Base-by-base conservation (phyloP, 2,888 invertebrate genomes). In the Julus scandinavius region DNA sequence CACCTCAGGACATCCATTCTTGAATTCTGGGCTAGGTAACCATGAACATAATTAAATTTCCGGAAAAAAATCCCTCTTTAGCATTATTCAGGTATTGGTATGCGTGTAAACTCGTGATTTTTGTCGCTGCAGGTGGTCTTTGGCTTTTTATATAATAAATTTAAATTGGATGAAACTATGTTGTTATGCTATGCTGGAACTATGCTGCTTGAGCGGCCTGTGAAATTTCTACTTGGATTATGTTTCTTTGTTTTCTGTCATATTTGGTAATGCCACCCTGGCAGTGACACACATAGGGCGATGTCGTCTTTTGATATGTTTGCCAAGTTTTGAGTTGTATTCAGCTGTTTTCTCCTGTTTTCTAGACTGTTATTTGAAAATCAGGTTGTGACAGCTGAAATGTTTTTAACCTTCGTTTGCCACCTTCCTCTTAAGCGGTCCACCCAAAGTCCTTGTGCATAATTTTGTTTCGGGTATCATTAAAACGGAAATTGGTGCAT, bases 301-400 rank as follows among this genome's bases (percentile, higher is more conserved):
- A 38, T 40, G 15, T 80, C 80, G 80, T 80, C 80, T 38, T 80
- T 15, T 38, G 80, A 40, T 7, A 38, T 7, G 3, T 80, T 80
- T 80, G 0, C 63, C 20, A 20, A 72, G 38, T 80, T 13, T 15
- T 54, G 29, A 9, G 80, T 80, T 58, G 17, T 54, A 9, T 72
- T 17, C 58, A 58, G 72, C 29, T 29, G 72, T 72, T 29, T 72
- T 29, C 72, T 72, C 54, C 29, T 29, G 9, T 72, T 72, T 29
- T 72, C 38, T 29, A 72, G 38, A 40, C 80, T 29, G 38, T 29
- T 80, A 40, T 80, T 80, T 11, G 38, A 80, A 80, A 80, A 80
- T 38, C 80, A 80, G 80, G 80, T 80, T 80, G 80, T 80, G 80
- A 80, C 80, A 80, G 80, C 80, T 80, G 80, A 80, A 72, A 80